Conservation (phyloP, 2,113 vertebrate genomes). For the Pardalotus punctatus region DNA sequence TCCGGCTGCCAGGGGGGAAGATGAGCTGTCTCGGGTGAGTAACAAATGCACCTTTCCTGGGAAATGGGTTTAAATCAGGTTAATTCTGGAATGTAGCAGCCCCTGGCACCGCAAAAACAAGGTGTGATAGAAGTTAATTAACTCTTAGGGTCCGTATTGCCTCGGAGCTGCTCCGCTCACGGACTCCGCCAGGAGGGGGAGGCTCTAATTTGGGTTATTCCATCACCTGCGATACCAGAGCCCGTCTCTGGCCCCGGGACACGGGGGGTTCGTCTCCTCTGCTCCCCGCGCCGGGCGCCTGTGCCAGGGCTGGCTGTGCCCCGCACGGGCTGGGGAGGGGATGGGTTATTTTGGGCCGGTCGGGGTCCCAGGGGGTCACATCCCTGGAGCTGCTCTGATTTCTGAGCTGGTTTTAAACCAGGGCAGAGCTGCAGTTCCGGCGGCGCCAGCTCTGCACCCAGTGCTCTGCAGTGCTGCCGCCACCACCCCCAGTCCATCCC, state of each 20-base stretch:
- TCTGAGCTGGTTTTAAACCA: neutral
- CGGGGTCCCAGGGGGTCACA: neutral
- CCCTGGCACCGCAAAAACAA: neutral
- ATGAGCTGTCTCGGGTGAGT: slow-evolving; percentile 92
- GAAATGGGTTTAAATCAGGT: neutral
- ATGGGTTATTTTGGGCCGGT: neutral
- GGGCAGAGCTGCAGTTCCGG: neutral
- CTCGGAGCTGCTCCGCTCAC: neutral
- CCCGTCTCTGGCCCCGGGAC: neutral
- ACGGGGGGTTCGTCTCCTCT: neutral
- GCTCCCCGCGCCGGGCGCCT: neutral
- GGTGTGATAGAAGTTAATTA: neutral
- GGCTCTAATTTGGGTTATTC: neutral
- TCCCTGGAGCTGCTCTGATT: neutral
- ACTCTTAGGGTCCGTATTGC: neutral
- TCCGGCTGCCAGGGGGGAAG: slow-evolving; percentile 35
- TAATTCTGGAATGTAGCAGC: neutral
- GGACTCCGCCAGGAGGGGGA: neutral
- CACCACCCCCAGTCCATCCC: fast-evolving
- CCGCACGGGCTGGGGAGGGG: neutral
- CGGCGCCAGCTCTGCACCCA: neutral
- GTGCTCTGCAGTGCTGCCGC: neutral
- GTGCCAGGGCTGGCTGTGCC: neutral
- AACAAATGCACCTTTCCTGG: neutral
- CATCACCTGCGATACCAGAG: neutral